These are phyloP conservation scores for Patiria miniata DNA, from an alignment of 35 echinoderm and acorn worm genomes.

Conservation along the genomic window DNA sequence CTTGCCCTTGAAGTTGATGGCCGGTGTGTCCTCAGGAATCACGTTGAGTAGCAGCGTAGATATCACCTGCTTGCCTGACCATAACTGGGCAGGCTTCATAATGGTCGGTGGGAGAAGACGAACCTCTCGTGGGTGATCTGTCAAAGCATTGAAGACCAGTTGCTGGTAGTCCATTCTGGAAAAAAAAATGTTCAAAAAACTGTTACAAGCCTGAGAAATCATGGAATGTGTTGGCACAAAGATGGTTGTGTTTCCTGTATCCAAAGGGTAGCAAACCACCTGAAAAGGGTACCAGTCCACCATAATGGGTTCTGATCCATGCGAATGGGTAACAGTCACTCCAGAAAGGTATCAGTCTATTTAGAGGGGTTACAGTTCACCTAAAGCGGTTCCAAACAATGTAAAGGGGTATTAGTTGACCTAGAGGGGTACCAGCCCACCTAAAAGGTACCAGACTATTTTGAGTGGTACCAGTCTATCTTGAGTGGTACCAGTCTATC, in stretches of 20 bases:
- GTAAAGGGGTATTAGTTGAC: too few species aligned
- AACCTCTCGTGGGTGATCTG: constrained; percentile 67
- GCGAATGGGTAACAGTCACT: too few species aligned
- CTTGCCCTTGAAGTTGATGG: constrained; percentile 85
- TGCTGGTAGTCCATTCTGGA: constrained; percentile 87
- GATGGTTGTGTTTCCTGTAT: neutral
- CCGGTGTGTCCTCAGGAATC: constrained; percentile 69
- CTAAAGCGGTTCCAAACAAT: too few species aligned
- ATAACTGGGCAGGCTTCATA: constrained; percentile 76
- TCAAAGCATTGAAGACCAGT: constrained; percentile 82
- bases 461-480: too few species aligned
- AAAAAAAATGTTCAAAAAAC: neutral
- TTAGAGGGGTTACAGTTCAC: too few species aligned
- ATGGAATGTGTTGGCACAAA: neutral
- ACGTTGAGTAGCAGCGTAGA: constrained; percentile 89
- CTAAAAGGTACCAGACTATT: too few species aligned
- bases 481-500: too few species aligned
- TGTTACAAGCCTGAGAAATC: constrained; percentile 5
- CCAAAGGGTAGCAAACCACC: neutral
- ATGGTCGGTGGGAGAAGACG: constrained; percentile 82
- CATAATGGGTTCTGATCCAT: neutral
- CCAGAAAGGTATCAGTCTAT: too few species aligned
- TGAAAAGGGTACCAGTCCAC: neutral
- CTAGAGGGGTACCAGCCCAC: too few species aligned
- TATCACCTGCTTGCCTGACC: constrained; percentile 98